These are phyloP conservation scores for Diceros bicornis DNA, from an alignment of 2,797 vertebrate genomes.

Conservation along the genomic window DNA sequence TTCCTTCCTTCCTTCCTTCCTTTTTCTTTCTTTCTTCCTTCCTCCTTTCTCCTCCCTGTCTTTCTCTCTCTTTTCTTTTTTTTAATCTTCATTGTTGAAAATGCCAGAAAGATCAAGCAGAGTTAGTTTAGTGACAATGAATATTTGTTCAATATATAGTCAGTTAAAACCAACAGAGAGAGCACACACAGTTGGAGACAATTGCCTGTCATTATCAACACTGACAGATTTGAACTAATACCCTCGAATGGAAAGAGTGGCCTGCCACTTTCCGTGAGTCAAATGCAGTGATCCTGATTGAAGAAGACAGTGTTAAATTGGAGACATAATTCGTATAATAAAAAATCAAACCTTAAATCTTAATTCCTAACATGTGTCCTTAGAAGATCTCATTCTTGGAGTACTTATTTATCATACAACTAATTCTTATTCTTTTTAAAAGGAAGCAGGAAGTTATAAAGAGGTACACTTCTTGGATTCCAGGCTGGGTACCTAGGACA, in stretches of 20 bases:
- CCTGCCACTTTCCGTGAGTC: neutral
- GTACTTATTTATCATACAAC: neutral
- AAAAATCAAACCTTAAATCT: neutral
- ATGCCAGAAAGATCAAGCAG: neutral
- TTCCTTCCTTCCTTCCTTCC: neutral
- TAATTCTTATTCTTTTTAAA: constrained; percentile 4
- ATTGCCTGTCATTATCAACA: neutral
- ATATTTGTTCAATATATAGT: neutral
- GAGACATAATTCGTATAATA: neutral
- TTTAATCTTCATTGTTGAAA: neutral
- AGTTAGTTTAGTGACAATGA: neutral
- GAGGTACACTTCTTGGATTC: neutral
- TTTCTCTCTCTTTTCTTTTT: neutral
- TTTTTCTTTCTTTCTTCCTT: too few species aligned
- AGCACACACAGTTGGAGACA: neutral
- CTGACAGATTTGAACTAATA: constrained; percentile 1
- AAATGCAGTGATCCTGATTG: neutral
- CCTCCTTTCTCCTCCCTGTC: accelerated
- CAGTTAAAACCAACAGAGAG: constrained; percentile 16
- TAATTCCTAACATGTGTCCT: constrained; percentile 2
- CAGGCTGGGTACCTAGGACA: neutral
- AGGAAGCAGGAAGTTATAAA: neutral
- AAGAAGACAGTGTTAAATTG: neutral
- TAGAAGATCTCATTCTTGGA: neutral
- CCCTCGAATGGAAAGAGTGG: neutral